Evolutionary conservation across 2,888 invertebrate species (phyloP), one percentile per base, ranked within the genome.

Genomic region (Hyposoter dolosus): DNA sequence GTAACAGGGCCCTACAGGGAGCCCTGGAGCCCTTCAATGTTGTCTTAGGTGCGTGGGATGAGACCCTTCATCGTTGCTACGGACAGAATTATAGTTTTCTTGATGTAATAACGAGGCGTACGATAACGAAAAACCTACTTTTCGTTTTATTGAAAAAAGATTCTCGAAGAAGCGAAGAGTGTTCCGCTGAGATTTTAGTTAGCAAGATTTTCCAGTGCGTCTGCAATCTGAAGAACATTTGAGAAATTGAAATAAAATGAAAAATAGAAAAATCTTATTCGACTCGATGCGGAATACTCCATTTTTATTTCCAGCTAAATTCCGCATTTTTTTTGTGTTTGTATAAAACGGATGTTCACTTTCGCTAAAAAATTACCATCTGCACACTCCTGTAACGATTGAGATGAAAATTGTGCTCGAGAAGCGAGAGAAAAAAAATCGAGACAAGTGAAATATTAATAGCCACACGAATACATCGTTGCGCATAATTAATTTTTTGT

Each of bases 41-140:
- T 91, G 88, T 90, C 90, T 91, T 90, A 91, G 91, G 88, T 89
- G 90, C 82, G 23, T 23, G 3, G 43, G 19, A 28, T 17, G 63
- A 28, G 53, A 32, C 40, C n/a, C 50, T 71, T 60, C 35, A 40
- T 63, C 69, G 47, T 66, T 69, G 66, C 74, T 68, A 50, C n/a
- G 68, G 87, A 88, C 86, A 88, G 88, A 91, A 82, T 90, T 90
- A 91, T 89, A 81, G 79, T 40, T 84, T 87, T 35, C 84, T 87
- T 87, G 89, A 89, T 86, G 83, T 53, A 83, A 75, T 90, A 86
- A 90, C 86, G 82, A 75, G 19, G 28, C 43, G 83, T 53, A 68
- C 83, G 82, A 1, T 10, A n/a, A 53, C 2, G 7, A n/a, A 68
- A 43, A 68, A 43, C 43, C n/a, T 3, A 9, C n/a, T 19, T 68